These are phyloP conservation scores for Rhagonycha lutea DNA, from an alignment of 2,888 invertebrate species.

Conservation along the genomic window DNA sequence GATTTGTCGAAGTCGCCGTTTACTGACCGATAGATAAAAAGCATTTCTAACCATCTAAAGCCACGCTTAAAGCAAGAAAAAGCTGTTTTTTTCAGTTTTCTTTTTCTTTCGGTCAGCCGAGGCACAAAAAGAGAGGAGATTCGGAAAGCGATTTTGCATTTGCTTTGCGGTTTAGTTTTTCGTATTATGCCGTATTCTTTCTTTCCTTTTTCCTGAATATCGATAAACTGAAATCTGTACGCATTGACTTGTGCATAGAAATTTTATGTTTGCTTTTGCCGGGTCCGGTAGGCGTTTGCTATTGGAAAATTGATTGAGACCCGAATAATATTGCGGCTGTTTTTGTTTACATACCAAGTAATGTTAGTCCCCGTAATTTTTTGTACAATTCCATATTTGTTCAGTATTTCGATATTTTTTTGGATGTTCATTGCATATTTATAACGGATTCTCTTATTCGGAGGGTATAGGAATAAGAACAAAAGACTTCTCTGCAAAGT, in stretches of 20 bases:
- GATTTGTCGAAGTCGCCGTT: conserved; percentile 28
- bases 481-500: background rate
- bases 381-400: background rate
- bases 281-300: conserved; percentile 17
- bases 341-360: conserved; percentile 22
- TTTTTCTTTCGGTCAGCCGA: conserved; percentile 6
- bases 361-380: background rate
- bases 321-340: conserved; percentile 26
- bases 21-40: conserved; percentile 30
- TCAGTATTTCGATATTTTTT: background rate
- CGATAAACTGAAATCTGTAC: conserved; percentile 28
- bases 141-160: conserved; percentile 19
- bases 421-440: background rate
- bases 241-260: conserved; percentile 29
- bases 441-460: background rate
- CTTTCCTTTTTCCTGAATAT: conserved; percentile 10
- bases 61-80: conserved; percentile 12
- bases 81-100: conserved; percentile 10
- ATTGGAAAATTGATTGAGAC: conserved; percentile 30
- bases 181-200: background rate
- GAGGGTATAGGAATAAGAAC: background rate
- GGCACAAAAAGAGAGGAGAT: conserved; percentile 7
- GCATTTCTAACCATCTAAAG: conserved; percentile 15
- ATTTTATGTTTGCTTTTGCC: conserved; percentile 26
- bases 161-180: conserved; percentile 5